These are phyloP conservation scores for Carduelis carduelis DNA, from an alignment of 2,797 vertebrate genomes.

Conservation along the genomic window DNA sequence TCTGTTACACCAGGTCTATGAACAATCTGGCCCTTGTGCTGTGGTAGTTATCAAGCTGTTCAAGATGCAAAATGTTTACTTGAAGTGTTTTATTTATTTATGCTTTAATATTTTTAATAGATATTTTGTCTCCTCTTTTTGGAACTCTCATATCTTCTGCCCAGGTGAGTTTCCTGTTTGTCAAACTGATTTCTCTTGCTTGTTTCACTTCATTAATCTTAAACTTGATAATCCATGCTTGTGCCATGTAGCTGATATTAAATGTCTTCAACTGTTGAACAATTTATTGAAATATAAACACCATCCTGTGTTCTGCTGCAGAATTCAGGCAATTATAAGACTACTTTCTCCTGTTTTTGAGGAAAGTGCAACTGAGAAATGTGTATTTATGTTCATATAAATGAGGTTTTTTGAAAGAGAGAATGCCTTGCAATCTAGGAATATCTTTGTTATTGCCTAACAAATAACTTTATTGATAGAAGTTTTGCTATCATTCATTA, in stretches of 20 bases:
- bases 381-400: background rate
- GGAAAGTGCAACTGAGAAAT: background rate
- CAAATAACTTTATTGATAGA: background rate
- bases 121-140: constrained; percentile 95
- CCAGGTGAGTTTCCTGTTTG: constrained; percentile 81
- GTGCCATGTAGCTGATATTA: accelerated
- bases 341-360: background rate
- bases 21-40: background rate
- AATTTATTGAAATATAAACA: background rate
- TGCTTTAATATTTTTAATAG: constrained; percentile 73
- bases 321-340: background rate
- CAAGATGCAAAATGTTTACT: background rate
- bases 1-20: background rate
- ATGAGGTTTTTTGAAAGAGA: background rate
- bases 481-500: accelerated
- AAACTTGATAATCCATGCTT: background rate
- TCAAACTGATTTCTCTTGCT: background rate
- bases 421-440: accelerated
- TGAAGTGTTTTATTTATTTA: background rate
- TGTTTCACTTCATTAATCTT: background rate
- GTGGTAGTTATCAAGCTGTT: background rate
- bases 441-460: background rate
- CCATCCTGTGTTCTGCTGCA: background rate
- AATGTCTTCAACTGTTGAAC: background rate
- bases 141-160: constrained; percentile 91